Base-by-base conservation (phyloP, 2,888 invertebrate genomes). In the Nemotelus pantherinus region DNA sequence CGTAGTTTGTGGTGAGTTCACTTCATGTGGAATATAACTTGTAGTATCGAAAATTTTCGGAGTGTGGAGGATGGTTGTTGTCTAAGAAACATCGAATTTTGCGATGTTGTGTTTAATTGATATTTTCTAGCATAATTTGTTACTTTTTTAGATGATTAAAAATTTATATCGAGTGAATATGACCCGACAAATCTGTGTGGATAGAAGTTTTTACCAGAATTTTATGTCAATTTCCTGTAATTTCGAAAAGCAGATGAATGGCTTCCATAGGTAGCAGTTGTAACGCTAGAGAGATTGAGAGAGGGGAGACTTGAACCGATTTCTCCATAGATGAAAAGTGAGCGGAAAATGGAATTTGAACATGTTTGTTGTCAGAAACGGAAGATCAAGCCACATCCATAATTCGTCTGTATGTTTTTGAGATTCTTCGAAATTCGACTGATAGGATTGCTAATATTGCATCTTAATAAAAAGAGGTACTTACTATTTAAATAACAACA, bases 1-100 rank as follows among this genome's bases (percentile, higher is more conserved):
- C 48, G 67, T 4, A 48, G 48, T 48, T 10, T 10, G 67, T 67
- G 67, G 67, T 67, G 67, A 67, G 45, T 45, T 45, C 7, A 10
- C 10, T 10, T 10, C 10, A 10, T 57, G 57, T 57, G 57, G 57
- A 57, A 9, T 25, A 25, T 57, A 57, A 9, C 10, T 10, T 25
- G 10, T 57, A 57, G 57, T 57, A 57, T 9, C 9, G 3, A 10
- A 57, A 57, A 57, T 57, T 57, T 10, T 25, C 57, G n/a, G 25
- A 25, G 10, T 25, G 57, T 57, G 57, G 57, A 57, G 2, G 25
- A 25, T 57, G 57, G 57, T 57, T 57, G 5, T 9, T 57, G 57
- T 57, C 5, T 10, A 10, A 10, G 10, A 57, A 9, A 57, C 10
- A 57, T 57, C 57, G 57, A 57, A 57, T 57, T 57, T 25, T 25